A percentile compares a stretch with the other conserved stretches of the same genome.
Conservation (phyloP, 1,140 invertebrate species). For the Drosophila hydei region DNA sequence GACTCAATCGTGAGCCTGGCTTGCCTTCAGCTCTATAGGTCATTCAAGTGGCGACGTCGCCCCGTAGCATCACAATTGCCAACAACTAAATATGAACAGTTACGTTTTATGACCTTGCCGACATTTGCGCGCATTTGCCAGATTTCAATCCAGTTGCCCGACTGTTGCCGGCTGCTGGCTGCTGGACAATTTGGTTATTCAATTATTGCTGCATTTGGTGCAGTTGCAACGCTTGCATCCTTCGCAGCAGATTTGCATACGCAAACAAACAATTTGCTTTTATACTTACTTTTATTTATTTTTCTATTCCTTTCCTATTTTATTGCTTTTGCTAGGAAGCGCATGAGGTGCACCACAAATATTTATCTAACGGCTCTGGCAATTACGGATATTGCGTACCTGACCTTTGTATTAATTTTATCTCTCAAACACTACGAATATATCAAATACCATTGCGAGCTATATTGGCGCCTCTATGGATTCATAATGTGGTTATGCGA, state of each 20-base stretch:
- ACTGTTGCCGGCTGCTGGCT: conserved; percentile 4
- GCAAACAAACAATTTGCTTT: conserved; percentile 46
- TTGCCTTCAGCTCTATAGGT: not conserved
- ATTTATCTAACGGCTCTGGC: conserved; percentile 90
- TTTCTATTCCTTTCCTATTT: conserved; percentile 35
- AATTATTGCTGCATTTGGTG: conserved; percentile 68
- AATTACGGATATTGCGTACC: conserved; percentile 89
- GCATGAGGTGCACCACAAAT: conserved; percentile 91
- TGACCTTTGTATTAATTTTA: conserved; percentile 88
- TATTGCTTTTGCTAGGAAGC: conserved; percentile 83
- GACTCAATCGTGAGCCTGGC: too few relatives aligned
- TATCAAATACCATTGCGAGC: conserved; percentile 78
- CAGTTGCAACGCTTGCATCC: conserved; percentile 44
- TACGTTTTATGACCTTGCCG: conserved; percentile 67
- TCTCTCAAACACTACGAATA: conserved; percentile 87
- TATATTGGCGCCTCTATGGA: conserved; percentile 71
- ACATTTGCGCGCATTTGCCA: conserved; percentile 53
- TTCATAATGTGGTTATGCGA: conserved; percentile 73
- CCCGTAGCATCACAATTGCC: conserved; percentile 11
- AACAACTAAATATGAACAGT: conserved; percentile 63
- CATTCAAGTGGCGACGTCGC: not conserved
- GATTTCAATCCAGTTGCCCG: conserved; percentile 6
- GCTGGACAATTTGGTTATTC: conserved; percentile 63
- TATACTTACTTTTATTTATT: conserved; percentile 32
- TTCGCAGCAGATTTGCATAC: conserved; percentile 47